Evolutionary conservation across 1,140 invertebrate species (phyloP), one percentile per base, ranked within the genome.

Genomic region (Laupala kohalensis): DNA sequence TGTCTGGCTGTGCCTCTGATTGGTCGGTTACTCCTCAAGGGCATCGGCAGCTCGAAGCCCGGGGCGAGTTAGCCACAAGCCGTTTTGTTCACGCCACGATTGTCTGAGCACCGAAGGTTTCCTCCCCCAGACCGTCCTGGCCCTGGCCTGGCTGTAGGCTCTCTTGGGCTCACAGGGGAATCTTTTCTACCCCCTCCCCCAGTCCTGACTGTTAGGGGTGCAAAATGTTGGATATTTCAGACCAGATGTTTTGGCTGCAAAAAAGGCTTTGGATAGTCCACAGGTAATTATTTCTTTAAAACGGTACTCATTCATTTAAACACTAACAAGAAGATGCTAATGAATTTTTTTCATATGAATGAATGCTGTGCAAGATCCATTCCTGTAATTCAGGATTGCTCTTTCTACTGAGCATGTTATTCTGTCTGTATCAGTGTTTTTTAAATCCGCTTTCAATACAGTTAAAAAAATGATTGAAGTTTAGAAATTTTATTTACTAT

Each of bases 1-100:
- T 53, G 63, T 71, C 63, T 71, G 71, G 71, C 71, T 69, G 71
- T 72, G 71, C 71, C 71, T 72, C 71, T 72, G 71, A 72, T 72
- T 69, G 71, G 71, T 72, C 69, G 70, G 70, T 71, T 65, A 71
- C 70, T 71, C 70, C 70, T 71, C 63, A 65, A 64, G 70, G 70
- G 70, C 70, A 64, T 71, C 70, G 70, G 15, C 62, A 25, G 27
- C 23, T 64, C 53, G 70, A 71, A 71, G 70, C 70, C 70, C 70
- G 25, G 70, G 70, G 70, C 25, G 67, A 68, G 67, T 68, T 68
- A 68, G 67, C 67, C 67, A 68, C 67, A 68, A 68, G 67, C 67
- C 67, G 29, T 68, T 68, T 68, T 29, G 29, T 53, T 68, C 67
- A 68, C 29, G 67, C 67, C 67, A 68, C 67, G 67, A 68, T 68